Base-by-base conservation (phyloP, 2,888 invertebrate species). In the Nemotelus nigrinus region DNA sequence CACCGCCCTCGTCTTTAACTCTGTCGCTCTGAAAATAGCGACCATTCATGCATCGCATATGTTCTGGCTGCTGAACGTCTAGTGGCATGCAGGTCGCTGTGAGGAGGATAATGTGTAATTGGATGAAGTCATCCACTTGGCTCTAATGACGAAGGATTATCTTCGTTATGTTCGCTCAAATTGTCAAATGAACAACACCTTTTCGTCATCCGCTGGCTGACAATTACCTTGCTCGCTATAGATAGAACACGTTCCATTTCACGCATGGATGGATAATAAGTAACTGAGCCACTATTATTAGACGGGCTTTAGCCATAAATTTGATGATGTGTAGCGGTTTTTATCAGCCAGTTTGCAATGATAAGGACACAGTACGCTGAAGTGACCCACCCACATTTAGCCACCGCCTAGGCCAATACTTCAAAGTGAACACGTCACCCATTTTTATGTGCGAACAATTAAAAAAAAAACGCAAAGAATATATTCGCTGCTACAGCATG, bases 91-190 rank as follows among this genome's bases (percentile, higher is more conserved):
- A 25, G 25, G 25, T 25, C 25, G 25, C 25, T 25, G 25, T 25
- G 25, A 25, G 25, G 55, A 70, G 55, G 39, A 70, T 44, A 70
- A 70, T 55, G 41, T 45, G 7, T 74, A 63, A 74, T 74, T 48
- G 74, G 48, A 63, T 74, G 74, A 63, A 74, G 74, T 63, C 74
- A 74, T 74, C 63, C 74, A 48, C 74, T 74, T 48, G 74, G 43
- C 70, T 65, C 74, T 79, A 74, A 77, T 77, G 77, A 77, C 77
- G 71, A 50, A 25, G 74, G 77, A 79, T 79, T 79, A 77, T 79
- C 77, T 71, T 71, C 64, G 77, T 78, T 78, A 78, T 48, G 71
- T 71, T 76, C 79, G 63, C 79, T 74, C 76, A 79, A 79, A 67
- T 79, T 74, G 72, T 79, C 79, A 79, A 79, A 79, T 67, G 74